Percentiles rank a stretch among this genome's conserved stretches.
These are phyloP conservation scores for Bubalus kerabau DNA, from an alignment of 2,113 vertebrate species.

Conservation along the genomic window DNA sequence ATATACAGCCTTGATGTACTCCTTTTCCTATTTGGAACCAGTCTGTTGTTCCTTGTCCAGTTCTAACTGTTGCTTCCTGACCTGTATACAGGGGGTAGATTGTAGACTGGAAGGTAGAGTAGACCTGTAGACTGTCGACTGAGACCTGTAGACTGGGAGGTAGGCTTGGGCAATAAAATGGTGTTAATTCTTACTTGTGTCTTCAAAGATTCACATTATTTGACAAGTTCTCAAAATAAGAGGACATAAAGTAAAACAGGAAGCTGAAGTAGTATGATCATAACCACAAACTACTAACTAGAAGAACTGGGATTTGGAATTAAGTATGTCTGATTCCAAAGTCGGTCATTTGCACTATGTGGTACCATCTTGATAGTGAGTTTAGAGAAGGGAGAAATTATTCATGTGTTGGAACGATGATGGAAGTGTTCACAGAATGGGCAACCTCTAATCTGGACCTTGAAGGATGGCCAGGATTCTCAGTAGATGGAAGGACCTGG, in stretches of 20 bases:
- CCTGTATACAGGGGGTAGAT: too few species aligned
- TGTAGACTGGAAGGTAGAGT: too few species aligned
- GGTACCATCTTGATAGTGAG: background rate
- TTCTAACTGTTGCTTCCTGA: too few species aligned
- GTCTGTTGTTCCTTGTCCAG: too few species aligned
- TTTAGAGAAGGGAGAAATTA: background rate
- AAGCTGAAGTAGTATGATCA: background rate
- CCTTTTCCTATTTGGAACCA: too few species aligned
- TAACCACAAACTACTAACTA: background rate
- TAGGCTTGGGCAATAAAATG: background rate
- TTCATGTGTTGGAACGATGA: background rate
- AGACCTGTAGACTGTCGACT: too few species aligned
- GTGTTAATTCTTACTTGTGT: background rate
- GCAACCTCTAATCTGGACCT: background rate
- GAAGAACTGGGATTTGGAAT: background rate
- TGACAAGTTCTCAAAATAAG: background rate
- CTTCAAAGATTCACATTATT: background rate
- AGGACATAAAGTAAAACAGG: background rate
- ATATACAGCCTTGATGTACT: too few species aligned
- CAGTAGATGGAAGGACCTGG: background rate
- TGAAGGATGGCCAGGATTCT: background rate
- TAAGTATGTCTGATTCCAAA: background rate
- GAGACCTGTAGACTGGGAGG: background rate
- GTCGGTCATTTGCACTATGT: background rate
- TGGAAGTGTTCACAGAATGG: background rate